These are phyloP conservation scores for Phaonia tiefii DNA, from an alignment of 2,888 invertebrate genomes.

Conservation along the genomic window DNA sequence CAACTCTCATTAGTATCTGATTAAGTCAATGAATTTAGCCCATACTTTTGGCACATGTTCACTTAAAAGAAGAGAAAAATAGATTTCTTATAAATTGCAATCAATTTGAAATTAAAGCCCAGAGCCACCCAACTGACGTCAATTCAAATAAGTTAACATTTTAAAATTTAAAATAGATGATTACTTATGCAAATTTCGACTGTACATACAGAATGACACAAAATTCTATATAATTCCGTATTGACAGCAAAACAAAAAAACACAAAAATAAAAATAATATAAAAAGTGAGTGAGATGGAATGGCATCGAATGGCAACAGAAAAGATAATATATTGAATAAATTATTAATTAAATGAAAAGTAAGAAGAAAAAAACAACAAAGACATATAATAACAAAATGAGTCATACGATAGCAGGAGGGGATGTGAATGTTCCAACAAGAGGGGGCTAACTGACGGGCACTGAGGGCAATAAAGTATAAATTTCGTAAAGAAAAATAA, in stretches of 20 bases:
- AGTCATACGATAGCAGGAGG: conserved; percentile 9
- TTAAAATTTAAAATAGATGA: conserved; percentile 51
- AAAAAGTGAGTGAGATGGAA: neutral
- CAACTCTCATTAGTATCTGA: too few species aligned
- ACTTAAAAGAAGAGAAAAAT: conserved; percentile 1
- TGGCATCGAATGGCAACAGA: neutral
- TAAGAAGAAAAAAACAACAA: conserved; percentile 32
- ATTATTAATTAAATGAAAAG: conserved; percentile 27
- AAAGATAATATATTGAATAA: conserved; percentile 32
- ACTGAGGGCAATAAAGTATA: too few species aligned
- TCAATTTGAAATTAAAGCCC: conserved; percentile 20
- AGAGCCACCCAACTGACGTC: conserved; percentile 29
- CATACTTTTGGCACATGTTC: neutral
- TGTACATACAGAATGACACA: conserved; percentile 42
- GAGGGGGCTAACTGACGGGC: too few species aligned
- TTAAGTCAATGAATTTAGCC: too few species aligned
- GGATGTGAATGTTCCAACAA: neutral
- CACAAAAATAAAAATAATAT: too few species aligned
- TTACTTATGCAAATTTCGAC: conserved; percentile 57
- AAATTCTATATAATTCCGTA: conserved; percentile 63
- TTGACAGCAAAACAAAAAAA: conserved; percentile 29
- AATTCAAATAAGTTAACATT: conserved; percentile 58
- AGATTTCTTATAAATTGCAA: conserved; percentile 25
- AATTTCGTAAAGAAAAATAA: too few species aligned
- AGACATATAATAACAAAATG: conserved; percentile 43